A percentile compares a stretch with the other conserved stretches of the same genome.
Conservation (phyloP, 1,140 invertebrate species). For the Scylla paramamosain region DNA sequence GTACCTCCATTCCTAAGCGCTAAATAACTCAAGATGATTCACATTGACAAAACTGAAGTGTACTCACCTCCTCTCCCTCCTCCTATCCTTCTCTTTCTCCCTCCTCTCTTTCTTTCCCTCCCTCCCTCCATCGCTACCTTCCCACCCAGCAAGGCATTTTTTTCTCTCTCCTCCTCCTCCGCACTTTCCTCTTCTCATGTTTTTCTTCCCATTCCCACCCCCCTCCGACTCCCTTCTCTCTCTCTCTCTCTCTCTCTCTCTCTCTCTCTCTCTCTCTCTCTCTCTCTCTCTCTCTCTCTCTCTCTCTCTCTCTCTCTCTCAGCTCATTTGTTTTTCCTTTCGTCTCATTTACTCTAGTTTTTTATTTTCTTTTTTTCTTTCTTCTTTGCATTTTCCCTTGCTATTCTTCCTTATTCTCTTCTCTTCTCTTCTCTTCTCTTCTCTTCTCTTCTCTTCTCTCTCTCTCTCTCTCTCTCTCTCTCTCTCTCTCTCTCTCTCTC, state of each 20-base stretch:
- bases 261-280: too few species aligned
- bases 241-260: neutral
- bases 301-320: conserved; percentile 20
- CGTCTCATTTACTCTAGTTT: neutral
- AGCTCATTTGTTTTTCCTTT: neutral
- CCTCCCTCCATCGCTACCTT: neutral
- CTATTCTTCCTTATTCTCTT: neutral
- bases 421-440: conserved; percentile 43
- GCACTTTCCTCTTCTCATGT: neutral
- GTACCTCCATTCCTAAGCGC: neutral
- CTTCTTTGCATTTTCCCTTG: neutral
- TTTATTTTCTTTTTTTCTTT: neutral
- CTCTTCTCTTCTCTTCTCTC: too few species aligned
- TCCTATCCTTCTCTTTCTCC: neutral
- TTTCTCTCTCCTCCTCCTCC: neutral
- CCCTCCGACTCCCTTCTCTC: neutral
- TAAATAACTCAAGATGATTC: neutral
- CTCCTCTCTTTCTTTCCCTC: neutral
- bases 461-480: conserved; percentile 42
- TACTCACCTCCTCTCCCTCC: neutral
- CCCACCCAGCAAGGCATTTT: neutral
- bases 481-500: conserved; percentile 43
- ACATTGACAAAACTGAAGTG: neutral
- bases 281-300: conserved; percentile 7
- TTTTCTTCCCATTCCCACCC: neutral